Conservation (phyloP, 2,113 vertebrate species). For the Aptenodytes forsteri region DNA sequence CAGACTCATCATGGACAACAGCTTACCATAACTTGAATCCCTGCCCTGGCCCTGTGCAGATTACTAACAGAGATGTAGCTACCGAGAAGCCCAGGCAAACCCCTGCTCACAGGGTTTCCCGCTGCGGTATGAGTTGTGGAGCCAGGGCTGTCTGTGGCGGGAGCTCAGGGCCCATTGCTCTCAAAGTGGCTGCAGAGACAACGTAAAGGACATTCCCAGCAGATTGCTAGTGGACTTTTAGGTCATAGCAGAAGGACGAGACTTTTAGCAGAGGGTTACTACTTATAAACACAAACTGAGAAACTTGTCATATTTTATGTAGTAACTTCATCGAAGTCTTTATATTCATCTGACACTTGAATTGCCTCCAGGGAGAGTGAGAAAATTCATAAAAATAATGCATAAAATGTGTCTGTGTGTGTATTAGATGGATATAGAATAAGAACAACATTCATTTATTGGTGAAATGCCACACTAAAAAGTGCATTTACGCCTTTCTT, state of each 20-base stretch:
- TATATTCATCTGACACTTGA: neutral
- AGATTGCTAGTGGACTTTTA: neutral
- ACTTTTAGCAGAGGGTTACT: neutral
- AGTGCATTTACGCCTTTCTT: too few relatives aligned
- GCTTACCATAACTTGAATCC: neutral
- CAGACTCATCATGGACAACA: neutral
- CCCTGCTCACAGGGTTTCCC: neutral
- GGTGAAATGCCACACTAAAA: too few relatives aligned
- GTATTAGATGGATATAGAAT: too few relatives aligned
- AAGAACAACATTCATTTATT: too few relatives aligned
- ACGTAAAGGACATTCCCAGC: neutral
- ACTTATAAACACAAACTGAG: neutral
- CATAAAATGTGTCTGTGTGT: too few relatives aligned
- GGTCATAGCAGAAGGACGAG: neutral
- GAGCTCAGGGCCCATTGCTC: neutral
- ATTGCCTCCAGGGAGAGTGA: neutral
- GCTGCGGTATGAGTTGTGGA: rapidly evolving
- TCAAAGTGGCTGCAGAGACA: neutral
- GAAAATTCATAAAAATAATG: too few relatives aligned
- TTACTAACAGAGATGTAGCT: neutral
- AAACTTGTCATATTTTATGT: rapidly evolving
- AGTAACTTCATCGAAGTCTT: neutral
- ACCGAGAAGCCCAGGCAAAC: neutral
- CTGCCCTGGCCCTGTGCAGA: neutral
- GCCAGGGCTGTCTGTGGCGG: rapidly evolving